These are phyloP conservation scores for Cataglyphis albicans DNA, from an alignment of 2,888 invertebrate genomes.

Conservation along the genomic window DNA sequence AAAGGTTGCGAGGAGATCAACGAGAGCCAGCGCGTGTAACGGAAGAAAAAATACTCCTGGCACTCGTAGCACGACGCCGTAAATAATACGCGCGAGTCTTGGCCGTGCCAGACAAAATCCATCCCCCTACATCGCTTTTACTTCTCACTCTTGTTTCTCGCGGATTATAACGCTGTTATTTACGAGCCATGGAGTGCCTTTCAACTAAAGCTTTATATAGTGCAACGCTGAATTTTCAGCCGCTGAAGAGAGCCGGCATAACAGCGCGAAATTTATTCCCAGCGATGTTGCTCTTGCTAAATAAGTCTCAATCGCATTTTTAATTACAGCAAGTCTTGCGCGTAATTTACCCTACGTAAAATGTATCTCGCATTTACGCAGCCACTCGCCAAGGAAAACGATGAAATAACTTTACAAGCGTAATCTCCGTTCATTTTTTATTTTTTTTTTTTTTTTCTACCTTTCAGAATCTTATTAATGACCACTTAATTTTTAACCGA, in stretches of 20 bases:
- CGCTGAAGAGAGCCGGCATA: conserved; percentile 23
- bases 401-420: conserved; percentile 19
- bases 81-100: conserved; percentile 71
- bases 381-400: conserved; percentile 11
- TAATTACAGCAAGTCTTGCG: conserved; percentile 32
- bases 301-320: conserved; percentile 52
- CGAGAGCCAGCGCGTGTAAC: conserved; percentile 38
- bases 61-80: conserved; percentile 64
- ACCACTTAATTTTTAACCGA: conserved; percentile 21
- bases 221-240: conserved; percentile 45
- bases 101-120: conserved; percentile 64
- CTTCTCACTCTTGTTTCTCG: conserved; percentile 41
- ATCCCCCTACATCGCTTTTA: conserved; percentile 57
- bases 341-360: conserved; percentile 27
- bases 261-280: conserved; percentile 37
- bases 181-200: conserved; percentile 55
- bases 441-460: conserved; percentile 7
- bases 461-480: conserved; percentile 24
- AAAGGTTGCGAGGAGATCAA: conserved; percentile 41
- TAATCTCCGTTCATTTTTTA: conserved; percentile 16
- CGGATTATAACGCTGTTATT: conserved; percentile 59
- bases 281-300: not conserved
- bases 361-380: conserved; percentile 1
- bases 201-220: conserved; percentile 53
- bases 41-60: conserved; percentile 43